Base-by-base conservation (phyloP, 2,888 invertebrate species). In the Microplitis deprimator region DNA sequence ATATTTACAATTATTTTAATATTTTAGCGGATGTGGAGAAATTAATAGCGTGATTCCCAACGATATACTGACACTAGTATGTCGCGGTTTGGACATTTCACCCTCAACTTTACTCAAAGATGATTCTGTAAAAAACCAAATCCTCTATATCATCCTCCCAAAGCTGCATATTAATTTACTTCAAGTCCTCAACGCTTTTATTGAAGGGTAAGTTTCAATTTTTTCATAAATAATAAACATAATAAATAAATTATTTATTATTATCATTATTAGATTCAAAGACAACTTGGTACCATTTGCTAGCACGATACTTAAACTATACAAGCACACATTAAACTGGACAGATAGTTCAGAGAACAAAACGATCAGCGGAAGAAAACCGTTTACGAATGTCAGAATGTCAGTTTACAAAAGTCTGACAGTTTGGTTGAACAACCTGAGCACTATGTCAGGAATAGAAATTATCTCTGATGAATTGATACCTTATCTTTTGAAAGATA, bases 301-400 rank as follows among this genome's bases (percentile, higher is more conserved):
- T 10, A 73, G 82, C 13, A 86, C 82, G 13, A 86, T 89, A 80
- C 83, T 88, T 59, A 81, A 85, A 69, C 79, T 89, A 4, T 83
- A 86, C 39, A 77, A 83, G 29, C 88, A 88, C 83, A 85, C 83
- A 0, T 79, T 89, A 6, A 83, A 84, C 61, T 89, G 88, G 88
- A 86, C 85, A 7, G 83, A 83, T 50, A 71, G 75, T n/a, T 77
- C 83, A n/a, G 79, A 81, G 75, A 78, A 61, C 6, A 77, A 68
- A 17, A 86, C 87, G 0, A 82, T 87, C 39, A 79, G 78, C 59
- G 82, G 82, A 5, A 76, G 75, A 71, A 87, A 85, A 81, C 83
- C 86, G 41, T 86, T 85, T 61, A 84, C 74, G 80, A 84, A 80
- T 75, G 77, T 87, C 4, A 82, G 84, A 78, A 81, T 85, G 59